Conservation (phyloP, 1,140 invertebrate species). For the Diorhabda sublineata region DNA sequence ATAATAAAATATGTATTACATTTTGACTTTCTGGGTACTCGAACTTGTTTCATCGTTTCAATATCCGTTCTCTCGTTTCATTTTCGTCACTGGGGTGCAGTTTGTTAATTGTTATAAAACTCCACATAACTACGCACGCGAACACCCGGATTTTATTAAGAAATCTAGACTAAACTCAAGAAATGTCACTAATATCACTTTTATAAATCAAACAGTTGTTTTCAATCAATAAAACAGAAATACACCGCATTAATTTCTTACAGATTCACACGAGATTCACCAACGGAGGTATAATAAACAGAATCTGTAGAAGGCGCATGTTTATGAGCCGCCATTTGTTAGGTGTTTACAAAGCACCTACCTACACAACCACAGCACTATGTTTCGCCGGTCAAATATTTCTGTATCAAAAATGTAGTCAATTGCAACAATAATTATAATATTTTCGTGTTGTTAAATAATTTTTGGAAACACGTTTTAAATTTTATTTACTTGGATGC, state of each 20-base stretch:
- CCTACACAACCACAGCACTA: constrained; percentile 28
- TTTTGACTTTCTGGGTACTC: constrained; percentile 51
- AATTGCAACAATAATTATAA: no score
- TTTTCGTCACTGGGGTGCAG: constrained; percentile 5
- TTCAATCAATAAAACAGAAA: constrained; percentile 4
- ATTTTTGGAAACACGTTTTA: no score
- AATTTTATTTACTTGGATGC: no score
- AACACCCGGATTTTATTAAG: background rate
- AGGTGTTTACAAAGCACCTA: constrained; percentile 4
- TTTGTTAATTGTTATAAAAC: constrained; percentile 7
- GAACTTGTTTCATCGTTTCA: constrained; percentile 52
- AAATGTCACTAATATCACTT: background rate
- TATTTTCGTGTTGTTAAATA: no score
- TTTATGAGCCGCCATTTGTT: constrained; percentile 44
- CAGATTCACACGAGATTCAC: constrained; percentile 6
- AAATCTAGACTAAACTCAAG: background rate
- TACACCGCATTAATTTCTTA: constrained; percentile 10
- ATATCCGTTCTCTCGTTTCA: background rate
- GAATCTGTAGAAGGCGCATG: constrained; percentile 34
- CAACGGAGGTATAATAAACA: constrained; percentile 5
- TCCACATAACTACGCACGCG: constrained; percentile 8
- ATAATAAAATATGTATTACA: constrained; percentile 42
- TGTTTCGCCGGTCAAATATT: constrained; percentile 38
- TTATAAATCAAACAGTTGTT: constrained; percentile 1
- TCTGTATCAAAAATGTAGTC: background rate